Evolutionary conservation across 2,888 invertebrate genomes (phyloP).

Genomic region (Pristionchus mayeri): DNA sequence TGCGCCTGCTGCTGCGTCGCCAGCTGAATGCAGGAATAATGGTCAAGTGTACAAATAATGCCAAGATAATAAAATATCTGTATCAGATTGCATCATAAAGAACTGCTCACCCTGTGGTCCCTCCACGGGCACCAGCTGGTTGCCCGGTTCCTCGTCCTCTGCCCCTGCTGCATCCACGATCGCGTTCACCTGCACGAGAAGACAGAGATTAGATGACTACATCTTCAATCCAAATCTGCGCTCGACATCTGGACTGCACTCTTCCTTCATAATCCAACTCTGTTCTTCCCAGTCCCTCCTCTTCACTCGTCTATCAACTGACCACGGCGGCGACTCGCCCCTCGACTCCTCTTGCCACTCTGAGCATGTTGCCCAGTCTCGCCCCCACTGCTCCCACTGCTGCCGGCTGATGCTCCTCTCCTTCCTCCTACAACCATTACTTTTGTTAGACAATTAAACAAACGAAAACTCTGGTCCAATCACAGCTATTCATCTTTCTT

Average conservation of each 20-base stretch:
- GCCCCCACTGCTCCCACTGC: not conserved
- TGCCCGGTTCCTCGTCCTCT: constrained; percentile 34
- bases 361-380: not conserved
- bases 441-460: not conserved
- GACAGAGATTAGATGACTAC: not conserved
- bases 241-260: too few relatives aligned
- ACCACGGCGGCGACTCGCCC: constrained; percentile 15
- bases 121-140: constrained; percentile 30
- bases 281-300: not conserved
- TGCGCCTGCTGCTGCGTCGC: not conserved
- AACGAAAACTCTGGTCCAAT: too few relatives aligned
- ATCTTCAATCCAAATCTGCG: not conserved
- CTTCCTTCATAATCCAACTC: not conserved
- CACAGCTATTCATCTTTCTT: too few relatives aligned
- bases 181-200: not conserved
- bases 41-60: too few relatives aligned
- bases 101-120: constrained; percentile 48
- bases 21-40: constrained; percentile 2
- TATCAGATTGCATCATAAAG: too few relatives aligned
- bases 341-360: constrained; percentile 7
- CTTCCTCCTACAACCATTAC: not conserved
- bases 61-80: too few relatives aligned
- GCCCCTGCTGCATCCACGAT: constrained; percentile 39
- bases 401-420: not conserved
- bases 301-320: not conserved